A percentile compares a stretch with the other conserved stretches of the same genome.
Evolutionary conservation across 2,888 invertebrate species (phyloP).

Genomic region (Rhyacophila evoluta): DNA sequence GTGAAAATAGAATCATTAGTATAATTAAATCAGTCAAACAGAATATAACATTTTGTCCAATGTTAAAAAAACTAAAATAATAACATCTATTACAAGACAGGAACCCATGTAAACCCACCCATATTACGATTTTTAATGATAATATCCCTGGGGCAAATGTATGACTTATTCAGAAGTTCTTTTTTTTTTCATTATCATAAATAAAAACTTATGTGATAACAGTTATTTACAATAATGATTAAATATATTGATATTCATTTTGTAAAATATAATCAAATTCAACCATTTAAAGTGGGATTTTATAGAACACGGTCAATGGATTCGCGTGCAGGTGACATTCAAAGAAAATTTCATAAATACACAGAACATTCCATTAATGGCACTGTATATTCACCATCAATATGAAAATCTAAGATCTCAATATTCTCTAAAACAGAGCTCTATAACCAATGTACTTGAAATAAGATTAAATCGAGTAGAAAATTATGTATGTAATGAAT

Average conservation of each 20-base stretch:
- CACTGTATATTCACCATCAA: no score
- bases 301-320: not conserved
- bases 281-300: not conserved
- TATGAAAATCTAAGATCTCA: no score
- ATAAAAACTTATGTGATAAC: conserved; percentile 12
- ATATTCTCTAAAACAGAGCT: no score
- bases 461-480: no score
- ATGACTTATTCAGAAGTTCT: not conserved
- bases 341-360: no score
- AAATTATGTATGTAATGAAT: no score
- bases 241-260: conserved; percentile 8
- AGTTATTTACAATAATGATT: conserved; percentile 12
- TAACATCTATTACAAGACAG: not conserved
- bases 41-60: not conserved
- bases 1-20: not conserved
- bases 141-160: not conserved
- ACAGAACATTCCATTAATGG: no score
- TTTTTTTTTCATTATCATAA: not conserved
- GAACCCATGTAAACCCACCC: not conserved
- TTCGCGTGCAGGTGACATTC: not conserved
- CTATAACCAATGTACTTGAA: no score
- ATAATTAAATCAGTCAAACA: not conserved
- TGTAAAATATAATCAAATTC: conserved; percentile 2
- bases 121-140: not conserved
- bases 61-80: not conserved